Evolutionary conservation across 2,888 invertebrate species (phyloP).

Genomic region (Scrobipalpa costella): DNA sequence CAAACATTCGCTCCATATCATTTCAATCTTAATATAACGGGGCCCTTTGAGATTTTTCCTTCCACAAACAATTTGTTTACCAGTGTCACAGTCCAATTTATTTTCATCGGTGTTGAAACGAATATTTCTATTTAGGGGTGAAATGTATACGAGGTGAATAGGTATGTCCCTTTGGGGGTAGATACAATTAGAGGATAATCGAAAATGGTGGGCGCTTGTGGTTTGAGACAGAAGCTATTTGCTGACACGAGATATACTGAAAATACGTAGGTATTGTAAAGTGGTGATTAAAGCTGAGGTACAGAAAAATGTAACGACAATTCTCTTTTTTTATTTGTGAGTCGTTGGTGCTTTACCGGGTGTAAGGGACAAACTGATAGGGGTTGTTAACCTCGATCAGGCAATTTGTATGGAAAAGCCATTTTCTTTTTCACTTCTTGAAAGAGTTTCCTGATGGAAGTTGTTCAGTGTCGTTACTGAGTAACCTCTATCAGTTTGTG

Average conservation of each 20-base stretch:
- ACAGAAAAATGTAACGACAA: too few relatives aligned
- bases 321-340: too few relatives aligned
- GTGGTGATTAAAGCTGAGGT: too few relatives aligned
- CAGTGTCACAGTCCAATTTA: slow-evolving; percentile 41
- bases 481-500: too few relatives aligned
- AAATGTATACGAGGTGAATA: slow-evolving; percentile 25
- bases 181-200: slow-evolving; percentile 36
- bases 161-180: slow-evolving; percentile 31
- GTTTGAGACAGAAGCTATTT: not conserved
- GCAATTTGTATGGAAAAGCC: too few relatives aligned
- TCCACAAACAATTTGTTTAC: slow-evolving; percentile 32
- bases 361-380: too few relatives aligned
- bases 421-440: too few relatives aligned
- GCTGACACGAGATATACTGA: not conserved
- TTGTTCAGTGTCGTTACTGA: too few relatives aligned
- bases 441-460: too few relatives aligned
- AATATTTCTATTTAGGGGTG: slow-evolving; percentile 27
- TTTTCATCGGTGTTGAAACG: slow-evolving; percentile 34
- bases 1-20: slow-evolving; percentile 23
- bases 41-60: slow-evolving; percentile 28
- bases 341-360: too few relatives aligned
- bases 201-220: slow-evolving; percentile 32
- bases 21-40: slow-evolving; percentile 24
- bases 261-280: not conserved
- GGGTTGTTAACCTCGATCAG: too few relatives aligned